A percentile compares a stretch with the other conserved stretches of the same genome.
These are phyloP conservation scores for Actinopyga echinites DNA, from an alignment of 53 echinoderm and acorn worm species.

Conservation along the genomic window DNA sequence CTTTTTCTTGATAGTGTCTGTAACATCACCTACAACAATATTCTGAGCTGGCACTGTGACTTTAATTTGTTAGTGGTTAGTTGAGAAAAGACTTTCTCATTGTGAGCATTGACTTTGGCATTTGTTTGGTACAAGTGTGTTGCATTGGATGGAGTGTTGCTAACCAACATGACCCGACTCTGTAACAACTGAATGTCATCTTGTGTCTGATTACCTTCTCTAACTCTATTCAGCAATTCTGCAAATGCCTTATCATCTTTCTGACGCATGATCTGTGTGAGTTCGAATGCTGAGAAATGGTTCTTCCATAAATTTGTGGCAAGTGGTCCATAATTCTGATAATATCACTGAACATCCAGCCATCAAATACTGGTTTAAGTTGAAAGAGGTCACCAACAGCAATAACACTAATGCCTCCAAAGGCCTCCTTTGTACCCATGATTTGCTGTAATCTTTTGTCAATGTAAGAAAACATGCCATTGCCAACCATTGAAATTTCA, in stretches of 20 bases:
- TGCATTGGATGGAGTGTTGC: conserved; percentile 10
- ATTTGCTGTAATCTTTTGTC: conserved; percentile 26
- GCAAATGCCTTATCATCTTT: no score
- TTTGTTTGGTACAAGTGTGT: conserved; percentile 17
- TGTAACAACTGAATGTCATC: conserved; percentile 34
- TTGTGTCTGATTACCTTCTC: conserved; percentile 57
- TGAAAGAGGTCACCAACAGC: conserved; percentile 63
- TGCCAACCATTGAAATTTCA: conserved; percentile 32
- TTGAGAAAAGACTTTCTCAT: not conserved
- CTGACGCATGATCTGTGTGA: conserved; percentile 60
- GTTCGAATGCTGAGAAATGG: conserved; percentile 44
- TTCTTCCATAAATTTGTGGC: conserved; percentile 52
- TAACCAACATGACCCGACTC: not conserved
- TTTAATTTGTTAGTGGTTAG: not conserved
- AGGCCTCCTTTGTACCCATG: conserved; percentile 30
- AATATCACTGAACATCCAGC: conserved; percentile 36
- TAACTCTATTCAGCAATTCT: conserved; percentile 44
- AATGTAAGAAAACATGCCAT: conserved; percentile 39
- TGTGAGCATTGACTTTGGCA: not conserved
- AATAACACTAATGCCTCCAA: conserved; percentile 59
- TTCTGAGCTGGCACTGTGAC: not conserved
- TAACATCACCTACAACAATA: conserved; percentile 5
- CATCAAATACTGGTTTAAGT: conserved; percentile 51
- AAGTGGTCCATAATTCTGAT: not conserved
- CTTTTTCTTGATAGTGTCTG: not conserved